Percentiles rank a stretch among this genome's conserved stretches.
Conservation (phyloP, 2,888 invertebrate genomes). For the Leptopilina syphax region DNA sequence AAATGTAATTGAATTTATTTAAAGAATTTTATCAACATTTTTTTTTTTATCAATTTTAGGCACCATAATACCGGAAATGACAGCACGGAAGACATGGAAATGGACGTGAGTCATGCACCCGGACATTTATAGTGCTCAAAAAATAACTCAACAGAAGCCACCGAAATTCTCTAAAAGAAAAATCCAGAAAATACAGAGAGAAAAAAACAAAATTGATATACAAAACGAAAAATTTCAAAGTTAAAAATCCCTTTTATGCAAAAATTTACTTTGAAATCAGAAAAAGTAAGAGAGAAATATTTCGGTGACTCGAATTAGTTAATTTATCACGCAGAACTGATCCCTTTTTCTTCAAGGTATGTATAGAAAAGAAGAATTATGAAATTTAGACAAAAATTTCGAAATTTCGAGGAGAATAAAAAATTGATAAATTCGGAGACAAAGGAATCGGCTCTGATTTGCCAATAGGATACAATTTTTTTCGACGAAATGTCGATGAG, state of each 20-base stretch:
- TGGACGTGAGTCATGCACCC: constrained; percentile 70
- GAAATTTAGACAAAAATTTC: neutral
- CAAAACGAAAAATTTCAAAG: too few species aligned
- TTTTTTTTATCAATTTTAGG: constrained; percentile 53
- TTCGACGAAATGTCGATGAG: constrained; percentile 1
- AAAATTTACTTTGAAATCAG: too few species aligned
- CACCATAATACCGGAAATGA: constrained; percentile 66
- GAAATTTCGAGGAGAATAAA: neutral
- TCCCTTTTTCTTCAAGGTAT: neutral
- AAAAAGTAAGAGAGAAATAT: neutral
- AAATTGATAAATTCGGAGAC: neutral
- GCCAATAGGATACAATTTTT: constrained; percentile 18
- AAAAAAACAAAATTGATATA: neutral
- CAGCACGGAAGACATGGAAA: constrained; percentile 70
- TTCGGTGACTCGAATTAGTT: constrained; percentile 31
- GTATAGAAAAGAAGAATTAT: too few species aligned
- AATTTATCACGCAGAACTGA: constrained; percentile 28
- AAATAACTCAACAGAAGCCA: constrained; percentile 57
- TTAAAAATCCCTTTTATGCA: too few species aligned
- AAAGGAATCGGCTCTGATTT: constrained; percentile 30
- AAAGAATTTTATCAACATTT: too few species aligned
- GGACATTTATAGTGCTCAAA: constrained; percentile 68
- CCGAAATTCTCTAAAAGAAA: constrained; percentile 51
- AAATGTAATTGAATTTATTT: too few species aligned
- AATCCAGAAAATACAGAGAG: neutral